Base-by-base conservation (phyloP, 1,140 invertebrate species). In the Palaemon carinicauda region DNA sequence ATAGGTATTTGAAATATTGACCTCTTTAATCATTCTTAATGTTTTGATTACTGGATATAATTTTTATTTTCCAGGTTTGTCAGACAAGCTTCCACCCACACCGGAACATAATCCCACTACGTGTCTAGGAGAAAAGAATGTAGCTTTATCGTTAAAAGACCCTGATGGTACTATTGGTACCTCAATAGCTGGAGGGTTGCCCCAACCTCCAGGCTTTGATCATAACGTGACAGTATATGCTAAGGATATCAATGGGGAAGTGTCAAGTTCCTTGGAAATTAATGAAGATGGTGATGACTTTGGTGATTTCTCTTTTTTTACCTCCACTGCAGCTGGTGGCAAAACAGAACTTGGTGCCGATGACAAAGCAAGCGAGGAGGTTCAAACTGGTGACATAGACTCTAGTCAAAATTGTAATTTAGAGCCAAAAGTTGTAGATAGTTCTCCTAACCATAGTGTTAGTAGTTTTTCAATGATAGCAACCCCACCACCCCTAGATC, bases 21-120 rank as follows among this genome's bases (percentile, higher is more conserved):
- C 9, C 10, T 60, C 9, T 19, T 5, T n/a, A 60, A 60, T 14
- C 14, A n/a, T 60, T 21, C 24, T 27, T n/a, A 17, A 10, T 60
- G 17, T 21, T n/a, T 17, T 21, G 29, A 27, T 69, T 0, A 24
- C n/a, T 24, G 21, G 24, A 19, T 24, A 69, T 2, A 27, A 69
- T 17, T 56, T 31, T 24, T 27, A 4, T 17, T 86, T 86, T 21
- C n/a, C 31, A 86, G 84, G 84, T 15, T 69, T 86, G 17, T 86
- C 84, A 12, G 84, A 86, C 65, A 86, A 86, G 29, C 77, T 86
- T 10, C 84, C 84, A 10, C 84, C 84, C 3, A 80, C 84, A 54
- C 84, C 84, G 7, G 84, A 86, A n/a, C 51, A 31, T 75, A 85
- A 75, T 31, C 82, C 82, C 21, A 51, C 75, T 12, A 74, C 60